Evolutionary conservation across 2,888 invertebrate genomes (phyloP).

Genomic region (Cephalotes varians): DNA sequence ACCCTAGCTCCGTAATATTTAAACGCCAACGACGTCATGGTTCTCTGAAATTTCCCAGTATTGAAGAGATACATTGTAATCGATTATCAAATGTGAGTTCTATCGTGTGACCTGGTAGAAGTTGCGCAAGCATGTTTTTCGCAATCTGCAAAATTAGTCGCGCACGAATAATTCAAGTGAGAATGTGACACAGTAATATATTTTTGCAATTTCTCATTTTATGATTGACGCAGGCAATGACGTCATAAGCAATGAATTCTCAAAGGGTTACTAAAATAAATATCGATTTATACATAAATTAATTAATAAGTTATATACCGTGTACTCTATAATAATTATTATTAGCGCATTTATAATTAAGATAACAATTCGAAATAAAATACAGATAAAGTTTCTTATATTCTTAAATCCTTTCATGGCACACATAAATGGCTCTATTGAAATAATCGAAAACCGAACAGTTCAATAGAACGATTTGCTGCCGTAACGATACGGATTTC

Average conservation of each 20-base stretch:
- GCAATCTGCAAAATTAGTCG: conserved; percentile 2
- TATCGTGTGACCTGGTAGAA: conserved; percentile 15
- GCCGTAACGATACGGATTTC: conserved; percentile 33
- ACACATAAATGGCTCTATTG: background rate
- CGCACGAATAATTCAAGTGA: background rate
- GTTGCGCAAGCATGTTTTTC: background rate
- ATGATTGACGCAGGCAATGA: background rate
- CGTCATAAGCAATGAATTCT: background rate
- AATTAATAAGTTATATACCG: background rate
- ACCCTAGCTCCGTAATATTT: background rate
- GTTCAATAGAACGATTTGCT: conserved; percentile 18
- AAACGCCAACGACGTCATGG: background rate
- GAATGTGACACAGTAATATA: background rate
- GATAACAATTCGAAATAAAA: background rate
- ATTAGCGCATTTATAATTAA: background rate
- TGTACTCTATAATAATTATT: background rate
- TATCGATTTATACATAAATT: background rate
- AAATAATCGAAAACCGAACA: too few relatives aligned
- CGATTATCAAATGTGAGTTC: conserved; percentile 26
- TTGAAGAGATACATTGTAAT: conserved; percentile 8
- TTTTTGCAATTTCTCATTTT: background rate
- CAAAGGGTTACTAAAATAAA: background rate
- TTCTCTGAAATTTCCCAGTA: background rate
- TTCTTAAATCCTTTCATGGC: background rate
- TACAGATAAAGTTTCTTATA: background rate